Evolutionary conservation across 2,888 invertebrate genomes (phyloP), one percentile per base, ranked within the genome.

Genomic region (Pristionchus arcanus): DNA sequence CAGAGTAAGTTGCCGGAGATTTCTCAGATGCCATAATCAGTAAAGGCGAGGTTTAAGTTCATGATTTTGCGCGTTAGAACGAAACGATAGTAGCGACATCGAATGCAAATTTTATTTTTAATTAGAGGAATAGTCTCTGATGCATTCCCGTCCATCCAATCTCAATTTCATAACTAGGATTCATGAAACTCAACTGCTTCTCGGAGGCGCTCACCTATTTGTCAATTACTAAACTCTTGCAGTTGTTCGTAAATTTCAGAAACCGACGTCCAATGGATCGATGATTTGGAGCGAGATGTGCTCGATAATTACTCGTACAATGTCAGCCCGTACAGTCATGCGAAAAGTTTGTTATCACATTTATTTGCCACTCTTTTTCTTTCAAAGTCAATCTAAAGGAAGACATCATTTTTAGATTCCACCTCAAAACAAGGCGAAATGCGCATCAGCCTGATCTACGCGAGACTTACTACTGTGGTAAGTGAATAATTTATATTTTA

Each of bases 281-380:
- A 19, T 3, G 81, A 81, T 4, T 28, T 81, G 28, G 81, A 81
- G 21, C 25, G 81, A 16, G 81, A 81, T 11, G 81, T 81, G n/a
- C 49, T 81, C 42, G n/a, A 49, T 15, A 42, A 49, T 3, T 81
- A 81, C 53, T 81, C 81, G n/a, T 49, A 81, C 53, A 81, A 81
- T 53, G 37, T 81, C n/a, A 81, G 81, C 49, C 81, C 81, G 11
- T 81, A 81, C 81, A 81, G 81, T 34, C 81, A 28, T n/a, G 42
- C 81, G 49, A 49, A 81, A 16, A 81, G 77, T 77, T 13, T n/a
- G 28, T 28, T 49, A 81, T 81, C 11, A 34, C 15, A 25, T 68
- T 28, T n/a, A n/a, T 7, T 28, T 4, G 11, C 15, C 1, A 19
- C 3, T 28, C 28, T 68, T 28, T 5, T 2, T 5, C 59, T 59